Evolutionary conservation across 2,113 vertebrate species (phyloP), one percentile per base, ranked within the genome.

Genomic region (Sapayoa aenigma): DNA sequence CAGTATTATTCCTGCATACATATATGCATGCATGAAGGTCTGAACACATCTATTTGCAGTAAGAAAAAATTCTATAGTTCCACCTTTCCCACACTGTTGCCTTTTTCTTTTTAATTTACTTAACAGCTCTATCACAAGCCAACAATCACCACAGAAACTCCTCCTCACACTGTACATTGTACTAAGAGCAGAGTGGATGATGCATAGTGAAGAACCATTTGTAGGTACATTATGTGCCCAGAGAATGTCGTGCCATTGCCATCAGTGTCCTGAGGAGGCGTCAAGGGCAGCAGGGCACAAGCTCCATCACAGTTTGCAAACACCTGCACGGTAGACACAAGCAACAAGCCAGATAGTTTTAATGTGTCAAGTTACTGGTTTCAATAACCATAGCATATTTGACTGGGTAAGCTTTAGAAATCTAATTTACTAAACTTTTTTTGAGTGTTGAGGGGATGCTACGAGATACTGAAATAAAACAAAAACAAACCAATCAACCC

Each of bases 251-350:
- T 80, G 63, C 39, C 20, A 11, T 9, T 56, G 75, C 31, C 59
- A 77, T 37, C 42, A 59, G 31, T 31, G 11, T 41, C 74, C 44
- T 52, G 10, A 50, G 23, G 25, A 80, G 42, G 22, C 44, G 91
- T 1, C 0, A 41, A 80, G 11, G 17, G 13, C 39, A 93, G 63
- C 46, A 76, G 22, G 28, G 14, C 28, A 77, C 42, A 49, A 14
- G 9, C 9, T 59, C 33, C 35, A 55, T 6, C 0, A 0, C 22
- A 42, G 33, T 42, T 50, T 42, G 33, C 25, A 24, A 78, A 65
- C 3, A 33, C 5, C 35, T 62, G 46, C 31, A 50, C 15, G 37
- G 49, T 0, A 80, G 25, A 76, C n/a, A 24, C 19, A 58, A 79
- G 5, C 42, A 72, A 19, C 9, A 63, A 53, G 35, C 1, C 21